phyloP scores from a whole-genome alignment of 2,797 vertebrate genomes.

The Pseudomugil tenellus region DNA sequence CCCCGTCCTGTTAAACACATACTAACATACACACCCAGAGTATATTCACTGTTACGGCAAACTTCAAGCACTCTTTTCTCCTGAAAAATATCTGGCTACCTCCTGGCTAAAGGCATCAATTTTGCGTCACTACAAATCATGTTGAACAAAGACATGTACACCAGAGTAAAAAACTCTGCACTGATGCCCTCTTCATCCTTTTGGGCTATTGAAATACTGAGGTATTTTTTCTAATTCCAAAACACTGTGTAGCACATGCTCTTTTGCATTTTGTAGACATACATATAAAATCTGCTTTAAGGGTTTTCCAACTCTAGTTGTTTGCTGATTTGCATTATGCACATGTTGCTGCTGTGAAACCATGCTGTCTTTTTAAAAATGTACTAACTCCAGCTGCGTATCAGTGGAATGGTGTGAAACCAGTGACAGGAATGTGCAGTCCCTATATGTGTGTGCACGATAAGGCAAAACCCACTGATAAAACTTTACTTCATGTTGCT shows the following conservation, averaged over 20 bases:
- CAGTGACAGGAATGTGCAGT: background rate
- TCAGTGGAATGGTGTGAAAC: constrained; percentile 2
- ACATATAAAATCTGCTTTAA: background rate
- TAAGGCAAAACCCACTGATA: background rate
- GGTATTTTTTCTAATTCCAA: background rate
- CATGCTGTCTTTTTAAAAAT: background rate
- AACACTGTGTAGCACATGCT: background rate
- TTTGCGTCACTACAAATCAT: background rate
- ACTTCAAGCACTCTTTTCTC: constrained; percentile 61
- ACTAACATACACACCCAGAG: constrained; percentile 11
- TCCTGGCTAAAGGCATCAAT: constrained; percentile 39
- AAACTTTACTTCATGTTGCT: background rate
- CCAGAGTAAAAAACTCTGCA: background rate
- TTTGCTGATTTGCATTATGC: background rate
- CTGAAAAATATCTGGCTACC: constrained; percentile 48
- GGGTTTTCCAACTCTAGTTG: background rate
- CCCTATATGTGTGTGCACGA: background rate
- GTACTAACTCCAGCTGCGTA: background rate
- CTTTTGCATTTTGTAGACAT: background rate
- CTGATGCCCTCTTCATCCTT: background rate
- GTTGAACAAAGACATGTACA: background rate
- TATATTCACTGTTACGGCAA: constrained; percentile 5
- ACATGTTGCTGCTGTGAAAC: background rate
- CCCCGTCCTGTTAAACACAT: constrained; percentile 21
- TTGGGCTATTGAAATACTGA: background rate